Evolutionary conservation across 2,113 vertebrate species (phyloP).

Genomic region (Poecilia latipinna): DNA sequence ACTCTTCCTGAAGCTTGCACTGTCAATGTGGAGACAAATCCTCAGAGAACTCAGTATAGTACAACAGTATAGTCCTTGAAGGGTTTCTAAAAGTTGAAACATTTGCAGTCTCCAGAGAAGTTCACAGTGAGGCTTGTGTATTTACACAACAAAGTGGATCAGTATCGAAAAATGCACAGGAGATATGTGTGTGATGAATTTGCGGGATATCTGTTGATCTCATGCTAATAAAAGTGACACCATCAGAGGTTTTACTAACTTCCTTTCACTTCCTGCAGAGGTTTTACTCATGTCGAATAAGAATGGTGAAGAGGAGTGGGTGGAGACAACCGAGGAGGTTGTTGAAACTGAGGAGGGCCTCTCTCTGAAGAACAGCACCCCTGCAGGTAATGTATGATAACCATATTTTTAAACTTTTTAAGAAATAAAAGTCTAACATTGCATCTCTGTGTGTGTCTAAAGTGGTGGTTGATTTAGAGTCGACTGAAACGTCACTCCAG

Average conservation of each 20-base stretch:
- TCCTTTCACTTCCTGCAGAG: not conserved
- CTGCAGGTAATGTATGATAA: slow-evolving; percentile 32
- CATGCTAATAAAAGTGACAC: not conserved
- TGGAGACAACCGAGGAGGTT: slow-evolving; percentile 66
- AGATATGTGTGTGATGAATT: not conserved
- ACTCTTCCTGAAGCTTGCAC: too few species aligned
- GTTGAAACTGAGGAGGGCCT: slow-evolving; percentile 56
- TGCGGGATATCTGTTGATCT: not conserved
- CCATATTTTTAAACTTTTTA: not conserved
- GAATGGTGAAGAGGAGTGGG: slow-evolving; percentile 58
- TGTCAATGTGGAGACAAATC: too few species aligned
- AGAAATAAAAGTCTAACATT: not conserved
- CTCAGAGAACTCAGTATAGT: too few species aligned
- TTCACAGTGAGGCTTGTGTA: too few species aligned
- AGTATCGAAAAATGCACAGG: not conserved
- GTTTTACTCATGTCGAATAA: slow-evolving; percentile 55
- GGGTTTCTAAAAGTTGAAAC: too few species aligned
- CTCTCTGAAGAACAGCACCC: slow-evolving; percentile 2
- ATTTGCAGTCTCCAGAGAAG: too few species aligned
- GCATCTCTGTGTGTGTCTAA: not conserved
- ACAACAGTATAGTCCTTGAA: too few species aligned
- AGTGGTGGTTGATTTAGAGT: slow-evolving; percentile 43
- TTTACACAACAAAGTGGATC: not conserved
- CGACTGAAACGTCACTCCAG: slow-evolving; percentile 60
- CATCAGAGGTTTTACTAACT: too few species aligned